Conservation (phyloP, 2,888 invertebrate species). For the Drosophila kanekoi region DNA sequence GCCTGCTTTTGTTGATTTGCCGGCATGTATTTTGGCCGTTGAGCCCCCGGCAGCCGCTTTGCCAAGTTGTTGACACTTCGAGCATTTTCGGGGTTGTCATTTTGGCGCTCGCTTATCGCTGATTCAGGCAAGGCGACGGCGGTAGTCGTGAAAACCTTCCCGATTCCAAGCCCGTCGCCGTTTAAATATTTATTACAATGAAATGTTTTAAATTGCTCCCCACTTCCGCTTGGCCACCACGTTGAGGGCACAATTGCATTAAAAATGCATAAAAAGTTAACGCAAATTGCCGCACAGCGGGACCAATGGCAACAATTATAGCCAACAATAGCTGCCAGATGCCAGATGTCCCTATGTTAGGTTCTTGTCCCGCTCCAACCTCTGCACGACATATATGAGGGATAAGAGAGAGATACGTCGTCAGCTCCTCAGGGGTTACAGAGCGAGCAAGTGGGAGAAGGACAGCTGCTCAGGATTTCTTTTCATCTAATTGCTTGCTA, state of each 20-base stretch:
- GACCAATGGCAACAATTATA: constrained; percentile 11
- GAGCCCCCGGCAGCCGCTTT: neutral
- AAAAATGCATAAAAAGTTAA: constrained; percentile 47
- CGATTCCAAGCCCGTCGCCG: neutral
- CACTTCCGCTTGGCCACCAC: neutral
- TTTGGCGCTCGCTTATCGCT: constrained; percentile 60
- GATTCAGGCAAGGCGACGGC: constrained; percentile 45
- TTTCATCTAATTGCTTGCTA: constrained; percentile 52
- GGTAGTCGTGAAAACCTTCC: constrained; percentile 27
- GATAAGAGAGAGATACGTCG: too few species aligned
- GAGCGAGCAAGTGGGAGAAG: neutral
- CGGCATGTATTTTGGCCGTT: constrained; percentile 33
- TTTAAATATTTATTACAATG: constrained; percentile 57
- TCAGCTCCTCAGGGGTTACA: neutral
- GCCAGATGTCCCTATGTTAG: neutral
- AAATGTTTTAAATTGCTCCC: constrained; percentile 46
- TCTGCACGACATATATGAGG: neutral
- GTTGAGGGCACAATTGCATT: constrained; percentile 22
- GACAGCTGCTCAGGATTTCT: constrained; percentile 14
- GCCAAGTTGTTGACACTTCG: constrained; percentile 59
- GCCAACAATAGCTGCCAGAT: neutral
- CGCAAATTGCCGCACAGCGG: constrained; percentile 33
- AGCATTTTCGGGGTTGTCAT: constrained; percentile 60
- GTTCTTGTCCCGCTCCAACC: too few species aligned
- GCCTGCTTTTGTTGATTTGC: constrained; percentile 46